Percentiles rank a stretch among this genome's conserved stretches.
phyloP scores from a whole-genome alignment of 2,888 invertebrate genomes.

The Cerastis leucographa region DNA sequence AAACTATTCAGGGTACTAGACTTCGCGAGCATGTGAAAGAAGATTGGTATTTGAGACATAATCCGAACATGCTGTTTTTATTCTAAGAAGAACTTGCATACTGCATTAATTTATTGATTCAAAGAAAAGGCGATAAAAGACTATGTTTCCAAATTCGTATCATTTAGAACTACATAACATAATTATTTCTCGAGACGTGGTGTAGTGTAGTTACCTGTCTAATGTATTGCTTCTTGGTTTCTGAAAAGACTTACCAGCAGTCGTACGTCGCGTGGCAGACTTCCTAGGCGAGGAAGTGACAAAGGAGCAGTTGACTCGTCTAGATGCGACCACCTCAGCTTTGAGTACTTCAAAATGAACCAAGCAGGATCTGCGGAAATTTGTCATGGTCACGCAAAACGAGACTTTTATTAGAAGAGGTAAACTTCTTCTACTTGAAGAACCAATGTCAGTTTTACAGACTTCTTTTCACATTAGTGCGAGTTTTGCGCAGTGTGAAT shows the following conservation, averaged over 20 bases:
- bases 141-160: too few relatives aligned
- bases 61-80: conserved; percentile 92
- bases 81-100: conserved; percentile 89
- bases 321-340: conserved; percentile 93
- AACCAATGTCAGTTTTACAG: too few relatives aligned
- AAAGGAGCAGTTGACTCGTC: conserved; percentile 86
- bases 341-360: conserved; percentile 94
- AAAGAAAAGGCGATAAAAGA: too few relatives aligned
- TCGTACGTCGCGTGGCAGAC: conserved; percentile 88
- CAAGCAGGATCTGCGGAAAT: conserved; percentile 81
- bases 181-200: too few relatives aligned
- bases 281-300: conserved; percentile 90
- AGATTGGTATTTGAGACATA: conserved; percentile 91
- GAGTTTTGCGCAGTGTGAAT: too few relatives aligned
- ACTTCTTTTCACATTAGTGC: too few relatives aligned
- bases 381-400: conserved; percentile 19
- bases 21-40: conserved; percentile 93
- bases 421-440: conserved; percentile 20
- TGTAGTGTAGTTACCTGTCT: too few relatives aligned
- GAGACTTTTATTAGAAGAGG: conserved; percentile 69
- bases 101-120: too few relatives aligned
- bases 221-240: too few relatives aligned
- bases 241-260: conserved; percentile 64
- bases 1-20: conserved; percentile 77
- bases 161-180: too few relatives aligned